These are phyloP conservation scores for Ophonus ardosiacus DNA, from an alignment of 2,888 invertebrate species.

Conservation along the genomic window DNA sequence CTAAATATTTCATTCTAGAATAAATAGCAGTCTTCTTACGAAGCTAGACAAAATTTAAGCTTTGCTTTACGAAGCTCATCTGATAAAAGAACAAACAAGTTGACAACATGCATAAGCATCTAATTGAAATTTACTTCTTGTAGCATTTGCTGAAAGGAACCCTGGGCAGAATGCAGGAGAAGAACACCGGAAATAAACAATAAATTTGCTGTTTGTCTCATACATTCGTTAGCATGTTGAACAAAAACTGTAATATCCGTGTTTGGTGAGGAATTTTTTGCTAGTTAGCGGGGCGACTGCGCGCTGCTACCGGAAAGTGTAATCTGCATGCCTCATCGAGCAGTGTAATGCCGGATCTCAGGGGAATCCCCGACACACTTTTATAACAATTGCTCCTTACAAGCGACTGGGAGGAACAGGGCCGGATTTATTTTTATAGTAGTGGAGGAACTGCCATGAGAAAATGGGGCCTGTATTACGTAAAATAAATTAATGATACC, in stretches of 20 bases:
- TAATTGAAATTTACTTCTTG: conserved; percentile 34
- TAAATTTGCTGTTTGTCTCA: conserved; percentile 56
- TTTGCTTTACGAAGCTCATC: neutral
- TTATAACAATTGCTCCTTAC: conserved; percentile 52
- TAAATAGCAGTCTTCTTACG: too few species aligned
- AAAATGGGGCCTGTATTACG: too few species aligned
- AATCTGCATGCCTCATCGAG: conserved; percentile 57
- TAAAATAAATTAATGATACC: too few species aligned
- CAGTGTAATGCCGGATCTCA: conserved; percentile 48
- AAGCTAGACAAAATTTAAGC: neutral
- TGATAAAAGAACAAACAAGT: conserved; percentile 6
- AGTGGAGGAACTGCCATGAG: too few species aligned
- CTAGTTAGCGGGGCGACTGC: conserved; percentile 42
- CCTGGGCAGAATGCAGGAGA: neutral
- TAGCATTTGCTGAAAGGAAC: conserved; percentile 4
- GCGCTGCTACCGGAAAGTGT: conserved; percentile 23
- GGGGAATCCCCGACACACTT: conserved; percentile 47
- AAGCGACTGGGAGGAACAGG: neutral
- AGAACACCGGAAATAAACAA: conserved; percentile 38
- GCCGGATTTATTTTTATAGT: too few species aligned
- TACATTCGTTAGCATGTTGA: conserved; percentile 56
- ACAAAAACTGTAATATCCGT: conserved; percentile 53
- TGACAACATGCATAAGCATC: conserved; percentile 4
- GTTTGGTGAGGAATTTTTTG: conserved; percentile 46
- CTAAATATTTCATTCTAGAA: too few species aligned